These are phyloP conservation scores for Diogma glabrata DNA, from an alignment of 2,888 invertebrate genomes.

Conservation along the genomic window DNA sequence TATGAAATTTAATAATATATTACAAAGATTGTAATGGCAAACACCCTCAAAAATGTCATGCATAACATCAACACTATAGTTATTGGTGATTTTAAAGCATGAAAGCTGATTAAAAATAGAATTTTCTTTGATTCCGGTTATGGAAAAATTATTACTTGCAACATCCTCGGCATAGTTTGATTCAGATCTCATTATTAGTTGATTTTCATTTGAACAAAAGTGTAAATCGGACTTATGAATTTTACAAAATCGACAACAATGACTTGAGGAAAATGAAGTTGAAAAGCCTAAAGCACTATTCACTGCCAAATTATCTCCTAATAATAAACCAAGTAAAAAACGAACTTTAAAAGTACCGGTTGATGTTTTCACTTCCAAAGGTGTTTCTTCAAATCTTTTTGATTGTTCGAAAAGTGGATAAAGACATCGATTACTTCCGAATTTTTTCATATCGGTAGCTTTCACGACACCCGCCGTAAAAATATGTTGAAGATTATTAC, in stretches of 20 bases:
- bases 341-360: slow-evolving; percentile 12
- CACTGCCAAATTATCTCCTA: not conserved
- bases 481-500: not conserved
- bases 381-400: slow-evolving; percentile 10
- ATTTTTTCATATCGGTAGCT: slow-evolving; percentile 3
- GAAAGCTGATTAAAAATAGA: not conserved
- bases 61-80: slow-evolving; percentile 5
- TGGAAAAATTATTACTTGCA: not conserved
- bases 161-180: not conserved
- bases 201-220: not conserved
- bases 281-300: not conserved
- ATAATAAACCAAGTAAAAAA: slow-evolving; percentile 10
- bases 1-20: not conserved
- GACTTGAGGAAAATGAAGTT: not conserved
- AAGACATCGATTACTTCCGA: not conserved
- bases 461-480: slow-evolving; percentile 2
- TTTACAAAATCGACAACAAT: not conserved
- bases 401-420: not conserved
- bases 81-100: slow-evolving; percentile 1
- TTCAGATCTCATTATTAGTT: not conserved
- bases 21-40: not conserved
- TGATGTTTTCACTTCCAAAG: slow-evolving; percentile 12
- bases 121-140: slow-evolving; percentile 9
- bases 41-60: slow-evolving; percentile 8
- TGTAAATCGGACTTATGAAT: not conserved